Evolutionary conservation across 2,888 invertebrate species (phyloP).

Genomic region (Aleiodes testaceus): DNA sequence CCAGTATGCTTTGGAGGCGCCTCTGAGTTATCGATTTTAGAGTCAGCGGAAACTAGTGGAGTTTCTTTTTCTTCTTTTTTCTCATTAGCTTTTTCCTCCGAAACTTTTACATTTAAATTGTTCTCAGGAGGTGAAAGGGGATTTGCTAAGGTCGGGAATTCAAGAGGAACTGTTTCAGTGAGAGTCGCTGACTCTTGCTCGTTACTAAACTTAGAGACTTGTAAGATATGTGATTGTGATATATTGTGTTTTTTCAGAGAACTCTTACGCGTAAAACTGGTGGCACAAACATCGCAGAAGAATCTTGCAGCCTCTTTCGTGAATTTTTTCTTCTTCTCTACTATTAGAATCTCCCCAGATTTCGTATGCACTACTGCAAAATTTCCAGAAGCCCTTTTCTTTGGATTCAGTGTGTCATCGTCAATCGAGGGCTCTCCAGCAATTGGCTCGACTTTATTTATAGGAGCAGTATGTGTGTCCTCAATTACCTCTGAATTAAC

Average conservation of each 20-base stretch:
- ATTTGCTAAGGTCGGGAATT: constrained; percentile 8
- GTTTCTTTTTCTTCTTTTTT: constrained; percentile 30
- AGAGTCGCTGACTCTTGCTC: constrained; percentile 34
- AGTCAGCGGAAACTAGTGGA: constrained; percentile 19
- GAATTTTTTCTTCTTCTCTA: constrained; percentile 69
- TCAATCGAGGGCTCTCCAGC: constrained; percentile 44
- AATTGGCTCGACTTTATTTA: constrained; percentile 6
- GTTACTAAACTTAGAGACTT: constrained; percentile 55
- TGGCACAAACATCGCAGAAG: constrained; percentile 68
- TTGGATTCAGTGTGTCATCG: constrained; percentile 51
- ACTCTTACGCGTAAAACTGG: constrained; percentile 69
- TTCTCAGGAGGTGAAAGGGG: not conserved
- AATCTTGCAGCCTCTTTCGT: constrained; percentile 69
- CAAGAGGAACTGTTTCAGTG: constrained; percentile 38
- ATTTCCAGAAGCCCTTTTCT: constrained; percentile 63
- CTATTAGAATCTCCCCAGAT: constrained; percentile 68
- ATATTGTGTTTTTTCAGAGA: constrained; percentile 69
- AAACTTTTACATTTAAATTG: constrained; percentile 7
- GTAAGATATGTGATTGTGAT: constrained; percentile 68
- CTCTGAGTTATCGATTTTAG: constrained; percentile 34
- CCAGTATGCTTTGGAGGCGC: constrained; percentile 3
- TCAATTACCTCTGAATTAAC: not conserved
- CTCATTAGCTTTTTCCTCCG: constrained; percentile 15
- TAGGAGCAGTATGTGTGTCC: not conserved
- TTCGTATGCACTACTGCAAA: constrained; percentile 68